Evolutionary conservation across 2,113 vertebrate species (phyloP), one percentile per base, ranked within the genome.

Genomic region (Lampris megalopsis): DNA sequence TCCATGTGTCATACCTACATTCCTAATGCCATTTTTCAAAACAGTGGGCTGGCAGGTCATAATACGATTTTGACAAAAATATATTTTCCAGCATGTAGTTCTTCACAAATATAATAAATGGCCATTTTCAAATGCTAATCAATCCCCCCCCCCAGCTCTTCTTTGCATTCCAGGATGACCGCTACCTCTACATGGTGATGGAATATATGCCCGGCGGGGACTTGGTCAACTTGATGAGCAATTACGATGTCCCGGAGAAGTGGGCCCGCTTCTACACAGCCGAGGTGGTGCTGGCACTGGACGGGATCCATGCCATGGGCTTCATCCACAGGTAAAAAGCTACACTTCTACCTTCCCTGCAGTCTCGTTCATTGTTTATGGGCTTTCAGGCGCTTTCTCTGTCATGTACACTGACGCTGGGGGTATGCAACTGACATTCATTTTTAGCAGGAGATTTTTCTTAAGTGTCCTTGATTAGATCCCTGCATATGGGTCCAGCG

Each of bases 111-210:
- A 24, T 24, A 24, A 5, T 45, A 7, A 45, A 45, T 45, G 43
- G 43, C 24, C 7, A 45, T 45, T 45, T 45, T 45, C 7, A 45
- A 0, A 45, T 5, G 43, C 43, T 45, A 6, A 36, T 10, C 35
- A 43, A n/a, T 13, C 63, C 63, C 36, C 0, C 74, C 66, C 52
- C 38, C 42, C 82, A 99, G 98, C 95, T 99, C 68, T 99, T 98
- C 90, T 99, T 99, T 2, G 98, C 98, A 35, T 99, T 99, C 92
- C 98, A 99, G 95, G 98, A 99, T 86, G 95, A 98, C 82, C 97
- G 97, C 76, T 99, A 98, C 92, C 97, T 99, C 81, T 99, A 99
- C 89, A 99, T 99, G 97, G 98, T 99, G 88, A 99, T 99, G 98
- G 98, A 99, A 74, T 99, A 99, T 85, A 99, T 99, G 98, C 98